Evolutionary conservation across 2,888 invertebrate species (phyloP).

Genomic region (Seira sanloemensis): DNA sequence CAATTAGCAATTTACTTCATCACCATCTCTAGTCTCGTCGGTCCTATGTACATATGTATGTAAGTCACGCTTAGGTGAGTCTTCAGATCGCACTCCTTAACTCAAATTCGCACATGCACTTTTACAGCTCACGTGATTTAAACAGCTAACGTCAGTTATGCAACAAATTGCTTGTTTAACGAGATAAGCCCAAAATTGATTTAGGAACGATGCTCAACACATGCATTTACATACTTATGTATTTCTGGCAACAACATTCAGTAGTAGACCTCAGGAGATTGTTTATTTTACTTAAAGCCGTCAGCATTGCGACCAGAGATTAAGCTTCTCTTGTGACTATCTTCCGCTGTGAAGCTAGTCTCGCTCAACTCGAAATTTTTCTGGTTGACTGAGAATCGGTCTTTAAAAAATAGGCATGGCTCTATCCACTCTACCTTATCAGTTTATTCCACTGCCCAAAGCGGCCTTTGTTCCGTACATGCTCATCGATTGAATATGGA

Average conservation of each 20-base stretch:
- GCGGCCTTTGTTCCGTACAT: not conserved
- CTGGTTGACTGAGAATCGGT: not conserved
- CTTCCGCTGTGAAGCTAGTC: too few species aligned
- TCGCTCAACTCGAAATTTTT: not conserved
- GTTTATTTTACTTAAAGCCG: too few species aligned
- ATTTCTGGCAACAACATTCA: not conserved
- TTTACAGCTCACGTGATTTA: not conserved
- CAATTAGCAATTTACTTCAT: too few species aligned
- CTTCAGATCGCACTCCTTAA: not conserved
- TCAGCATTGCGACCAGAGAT: too few species aligned
- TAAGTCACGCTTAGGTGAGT: not conserved
- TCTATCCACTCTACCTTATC: not conserved
- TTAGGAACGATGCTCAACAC: not conserved
- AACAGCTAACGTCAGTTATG: not conserved
- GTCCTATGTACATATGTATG: too few species aligned
- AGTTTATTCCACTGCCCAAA: not conserved
- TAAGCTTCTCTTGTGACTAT: too few species aligned
- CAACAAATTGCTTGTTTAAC: too few species aligned
- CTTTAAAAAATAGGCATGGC: not conserved
- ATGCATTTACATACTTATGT: too few species aligned
- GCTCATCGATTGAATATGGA: not conserved
- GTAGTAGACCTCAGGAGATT: not conserved
- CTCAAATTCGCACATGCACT: not conserved
- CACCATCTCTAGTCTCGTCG: too few species aligned
- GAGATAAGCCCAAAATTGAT: not conserved